Percentiles rank a stretch among this genome's conserved stretches.
Evolutionary conservation across 2,797 vertebrate species (phyloP).

Genomic region (Eurystomus glaucurus): DNA sequence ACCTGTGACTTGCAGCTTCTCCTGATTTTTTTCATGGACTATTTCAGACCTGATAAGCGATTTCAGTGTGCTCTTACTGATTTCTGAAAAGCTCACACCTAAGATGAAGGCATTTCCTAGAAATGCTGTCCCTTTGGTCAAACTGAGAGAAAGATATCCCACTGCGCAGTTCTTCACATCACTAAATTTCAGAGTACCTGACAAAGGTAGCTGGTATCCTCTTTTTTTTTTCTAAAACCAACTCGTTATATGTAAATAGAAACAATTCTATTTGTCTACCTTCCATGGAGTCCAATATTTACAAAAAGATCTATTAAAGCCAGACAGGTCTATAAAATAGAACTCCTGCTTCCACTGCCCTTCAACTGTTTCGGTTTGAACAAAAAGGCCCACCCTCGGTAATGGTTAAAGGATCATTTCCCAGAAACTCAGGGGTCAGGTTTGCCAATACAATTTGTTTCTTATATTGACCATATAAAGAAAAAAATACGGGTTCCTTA

Average conservation of each 20-base stretch:
- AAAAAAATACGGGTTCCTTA: background rate
- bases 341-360: background rate
- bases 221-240: background rate
- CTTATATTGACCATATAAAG: background rate
- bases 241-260: background rate
- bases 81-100: background rate
- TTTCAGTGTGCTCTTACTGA: background rate
- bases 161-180: background rate
- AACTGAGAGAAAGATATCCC: background rate
- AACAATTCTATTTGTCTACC: background rate
- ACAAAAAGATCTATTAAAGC: background rate
- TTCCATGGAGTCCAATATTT: background rate
- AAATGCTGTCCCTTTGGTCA: background rate
- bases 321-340: background rate
- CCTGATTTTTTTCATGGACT: background rate
- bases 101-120: background rate
- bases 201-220: background rate
- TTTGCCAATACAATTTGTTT: background rate
- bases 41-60: background rate
- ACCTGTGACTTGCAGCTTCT: background rate
- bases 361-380: background rate
- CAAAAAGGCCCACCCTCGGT: background rate
- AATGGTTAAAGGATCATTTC: background rate
- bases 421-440: background rate
- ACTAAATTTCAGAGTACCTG: background rate